phyloP scores from a whole-genome alignment of 2,888 invertebrate species.

The Scotopteryx bipunctaria region DNA sequence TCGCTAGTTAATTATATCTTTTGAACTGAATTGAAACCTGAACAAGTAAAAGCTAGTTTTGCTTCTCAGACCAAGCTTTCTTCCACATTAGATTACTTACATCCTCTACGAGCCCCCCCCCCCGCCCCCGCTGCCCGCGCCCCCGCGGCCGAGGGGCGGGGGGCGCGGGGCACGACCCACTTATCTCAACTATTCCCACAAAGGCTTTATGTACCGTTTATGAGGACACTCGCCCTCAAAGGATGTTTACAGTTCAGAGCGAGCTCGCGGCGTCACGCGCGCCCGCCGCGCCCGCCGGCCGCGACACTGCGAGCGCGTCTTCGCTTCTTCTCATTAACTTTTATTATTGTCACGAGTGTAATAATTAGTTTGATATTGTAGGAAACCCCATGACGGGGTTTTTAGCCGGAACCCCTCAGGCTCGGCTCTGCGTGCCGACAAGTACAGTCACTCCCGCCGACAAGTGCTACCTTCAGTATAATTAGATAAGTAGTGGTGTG shows the following conservation, averaged over 20 bases:
- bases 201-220: conserved; percentile 15
- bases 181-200: conserved; percentile 21
- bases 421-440: too few relatives aligned
- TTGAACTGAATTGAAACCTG: background rate
- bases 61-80: background rate
- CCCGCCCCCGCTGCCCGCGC: background rate
- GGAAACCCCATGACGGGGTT: too few relatives aligned
- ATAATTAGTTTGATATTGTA: too few relatives aligned
- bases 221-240: conserved; percentile 6
- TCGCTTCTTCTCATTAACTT: too few relatives aligned
- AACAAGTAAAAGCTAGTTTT: too few relatives aligned
- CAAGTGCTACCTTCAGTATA: too few relatives aligned
- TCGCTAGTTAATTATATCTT: too few relatives aligned
- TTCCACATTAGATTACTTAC: conserved; percentile 9
- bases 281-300: background rate
- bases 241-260: conserved; percentile 8
- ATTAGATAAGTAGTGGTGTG: too few relatives aligned
- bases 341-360: too few relatives aligned
- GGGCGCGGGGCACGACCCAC: conserved; percentile 2
- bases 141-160: background rate
- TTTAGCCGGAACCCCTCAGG: too few relatives aligned
- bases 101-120: background rate
- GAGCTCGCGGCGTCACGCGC: background rate
- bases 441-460: too few relatives aligned
- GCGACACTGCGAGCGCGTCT: too few relatives aligned